phyloP scores from a whole-genome alignment of 2,797 vertebrate species.

The Gambusia yucatana region DNA sequence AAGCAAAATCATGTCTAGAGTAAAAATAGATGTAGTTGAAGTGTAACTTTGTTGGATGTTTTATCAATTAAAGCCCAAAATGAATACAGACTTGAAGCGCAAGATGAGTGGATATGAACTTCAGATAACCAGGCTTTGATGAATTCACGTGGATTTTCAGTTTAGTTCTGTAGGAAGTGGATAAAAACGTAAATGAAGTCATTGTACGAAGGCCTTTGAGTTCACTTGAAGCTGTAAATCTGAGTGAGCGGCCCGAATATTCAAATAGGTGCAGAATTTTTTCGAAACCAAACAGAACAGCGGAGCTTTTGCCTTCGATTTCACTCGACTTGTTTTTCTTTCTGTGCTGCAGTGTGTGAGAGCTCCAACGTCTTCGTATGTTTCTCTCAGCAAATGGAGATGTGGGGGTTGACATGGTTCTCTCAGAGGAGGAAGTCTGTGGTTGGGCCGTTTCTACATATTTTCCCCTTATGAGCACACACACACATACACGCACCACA shows the following conservation, averaged over 20 bases:
- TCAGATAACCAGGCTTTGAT: not conserved
- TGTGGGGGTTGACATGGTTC: constrained; percentile 80
- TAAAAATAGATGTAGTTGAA: not conserved
- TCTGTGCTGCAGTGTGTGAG: constrained; percentile 31
- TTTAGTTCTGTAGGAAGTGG: not conserved
- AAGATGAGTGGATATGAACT: not conserved
- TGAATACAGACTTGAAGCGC: not conserved
- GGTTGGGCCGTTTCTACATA: constrained; percentile 89
- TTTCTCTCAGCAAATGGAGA: constrained; percentile 63
- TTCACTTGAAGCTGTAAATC: not conserved
- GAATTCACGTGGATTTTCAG: not conserved
- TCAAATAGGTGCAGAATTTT: not conserved
- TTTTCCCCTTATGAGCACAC: constrained; percentile 69
- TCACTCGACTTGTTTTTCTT: constrained; percentile 46
- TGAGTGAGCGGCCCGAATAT: not conserved
- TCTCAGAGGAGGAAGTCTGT: constrained; percentile 92
- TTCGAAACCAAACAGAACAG: not conserved
- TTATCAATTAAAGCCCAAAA: not conserved
- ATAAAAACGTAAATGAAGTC: not conserved
- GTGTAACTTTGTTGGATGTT: not conserved
- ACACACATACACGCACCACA: constrained; percentile 40
- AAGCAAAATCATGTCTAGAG: not conserved
- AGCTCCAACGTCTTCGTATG: constrained; percentile 28
- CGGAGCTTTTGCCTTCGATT: constrained; percentile 32
- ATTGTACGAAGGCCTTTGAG: not conserved